Base-by-base conservation (phyloP, 1,140 invertebrate species). In the Paralvinella palmiformis region DNA sequence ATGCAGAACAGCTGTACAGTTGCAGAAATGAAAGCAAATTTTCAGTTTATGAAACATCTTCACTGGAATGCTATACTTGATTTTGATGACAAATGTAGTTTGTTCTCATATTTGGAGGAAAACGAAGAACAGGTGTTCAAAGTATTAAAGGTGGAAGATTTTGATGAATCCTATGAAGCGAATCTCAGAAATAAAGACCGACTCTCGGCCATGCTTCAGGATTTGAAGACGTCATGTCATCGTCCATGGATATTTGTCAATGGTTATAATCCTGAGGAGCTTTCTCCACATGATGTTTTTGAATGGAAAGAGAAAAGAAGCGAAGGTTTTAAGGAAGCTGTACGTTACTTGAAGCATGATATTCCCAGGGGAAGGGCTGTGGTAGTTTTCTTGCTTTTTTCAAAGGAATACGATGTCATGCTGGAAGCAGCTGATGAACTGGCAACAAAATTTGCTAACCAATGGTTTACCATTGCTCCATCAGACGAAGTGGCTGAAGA, bases 361-460 rank as follows among this genome's bases (percentile, higher is more conserved):
- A 68, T 73, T 32, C 72, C 71, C 15, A 35, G 66, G n/a, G 68
- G 59, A 10, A 67, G 73, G 61, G 71, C 68, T 17, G 52, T 72
- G 1, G 59, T 72, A 1, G 58, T 75, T 10, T 69, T 72, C 48
- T 61, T 69, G 35, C 45, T 75, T 24, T 57, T 73, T 5, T 71
- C 72, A 3, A 70, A 73, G 31, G 63, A 71, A 29, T 71, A 65
- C 48, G 68, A 69, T 17, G 63, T 73, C 17, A 61, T 73, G 59
- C 61, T 72, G 31, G 72, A 75, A 45, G 69, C 69, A 10, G 69
- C 67, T 31, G 72, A 72, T 10, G 73, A 75, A 45, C 48, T 70
- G 32, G 24, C 70, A 2, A 35, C 67, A 5, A 69, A 58, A 31
- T 71, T 75, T 55, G 59, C 66, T 37, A 53, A 73, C 27, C 66